These are phyloP conservation scores for Belonocnema kinseyi DNA, from an alignment of 1,140 invertebrate species.

Conservation along the genomic window DNA sequence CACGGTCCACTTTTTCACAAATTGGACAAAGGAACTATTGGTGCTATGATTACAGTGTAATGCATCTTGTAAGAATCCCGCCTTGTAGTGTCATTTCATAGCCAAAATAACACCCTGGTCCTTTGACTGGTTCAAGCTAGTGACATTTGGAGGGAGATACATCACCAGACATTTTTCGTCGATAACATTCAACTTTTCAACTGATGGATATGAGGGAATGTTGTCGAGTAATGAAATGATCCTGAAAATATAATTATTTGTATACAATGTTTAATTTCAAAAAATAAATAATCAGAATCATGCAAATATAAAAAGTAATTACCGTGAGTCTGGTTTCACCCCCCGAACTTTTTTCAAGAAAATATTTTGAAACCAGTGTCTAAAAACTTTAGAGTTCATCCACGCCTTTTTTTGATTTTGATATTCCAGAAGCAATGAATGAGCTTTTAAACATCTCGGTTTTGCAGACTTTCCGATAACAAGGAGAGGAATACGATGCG, in stretches of 20 bases:
- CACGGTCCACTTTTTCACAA: too few species aligned
- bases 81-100: slow-evolving; percentile 36
- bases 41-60: neutral
- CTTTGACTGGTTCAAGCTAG: slow-evolving; percentile 65
- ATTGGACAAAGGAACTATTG: too few species aligned
- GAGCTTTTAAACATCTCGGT: neutral
- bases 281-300: too few species aligned
- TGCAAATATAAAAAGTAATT: too few species aligned
- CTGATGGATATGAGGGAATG: slow-evolving; percentile 33
- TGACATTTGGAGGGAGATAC: slow-evolving; percentile 67
- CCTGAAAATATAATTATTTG: too few species aligned
- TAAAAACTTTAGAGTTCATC: neutral
- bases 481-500: neutral
- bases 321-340: too few species aligned
- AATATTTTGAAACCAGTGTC: neutral
- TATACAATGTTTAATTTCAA: too few species aligned
- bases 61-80: neutral
- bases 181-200: slow-evolving; percentile 28
- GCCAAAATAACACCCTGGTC: slow-evolving; percentile 64
- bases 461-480: neutral
- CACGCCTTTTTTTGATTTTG: neutral
- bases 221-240: slow-evolving; percentile 7
- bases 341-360: too few species aligned
- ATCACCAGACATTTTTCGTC: slow-evolving; percentile 38
- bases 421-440: neutral